Percentiles rank a stretch among this genome's conserved stretches.
phyloP scores from a whole-genome alignment of 2,888 invertebrate genomes.

The Taenaris catops region DNA sequence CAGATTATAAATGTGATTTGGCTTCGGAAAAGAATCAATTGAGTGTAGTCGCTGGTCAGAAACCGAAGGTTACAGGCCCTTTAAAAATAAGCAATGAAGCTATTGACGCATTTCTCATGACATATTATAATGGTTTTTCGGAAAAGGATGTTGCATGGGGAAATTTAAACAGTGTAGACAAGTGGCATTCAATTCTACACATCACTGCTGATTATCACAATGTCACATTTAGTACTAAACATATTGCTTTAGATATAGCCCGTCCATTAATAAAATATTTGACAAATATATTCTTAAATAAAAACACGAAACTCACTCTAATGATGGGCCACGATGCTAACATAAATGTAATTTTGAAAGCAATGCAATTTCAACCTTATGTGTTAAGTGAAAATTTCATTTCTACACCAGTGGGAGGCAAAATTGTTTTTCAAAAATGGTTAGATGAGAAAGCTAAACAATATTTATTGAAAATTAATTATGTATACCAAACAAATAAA shows the following conservation, averaged over 20 bases:
- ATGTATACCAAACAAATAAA: slow-evolving; percentile 50
- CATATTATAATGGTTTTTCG: slow-evolving; percentile 57
- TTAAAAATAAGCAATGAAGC: slow-evolving; percentile 57
- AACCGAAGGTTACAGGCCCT: slow-evolving; percentile 52
- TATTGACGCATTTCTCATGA: slow-evolving; percentile 62
- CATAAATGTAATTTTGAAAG: slow-evolving; percentile 48
- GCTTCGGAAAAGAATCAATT: slow-evolving; percentile 39
- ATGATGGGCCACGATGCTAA: slow-evolving; percentile 69
- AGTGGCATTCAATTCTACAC: slow-evolving; percentile 45
- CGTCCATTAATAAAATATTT: slow-evolving; percentile 47
- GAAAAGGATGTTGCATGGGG: slow-evolving; percentile 58
- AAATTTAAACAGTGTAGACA: slow-evolving; percentile 27
- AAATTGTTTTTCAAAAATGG: slow-evolving; percentile 65
- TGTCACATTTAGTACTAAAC: slow-evolving; percentile 51
- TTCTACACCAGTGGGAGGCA: slow-evolving; percentile 52
- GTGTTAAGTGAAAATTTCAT: slow-evolving; percentile 44
- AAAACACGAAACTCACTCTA: slow-evolving; percentile 38
- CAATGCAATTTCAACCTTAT: slow-evolving; percentile 44
- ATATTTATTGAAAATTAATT: slow-evolving; percentile 48
- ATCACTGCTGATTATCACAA: slow-evolving; percentile 51
- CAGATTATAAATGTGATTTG: slow-evolving; percentile 46
- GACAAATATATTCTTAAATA: slow-evolving; percentile 36
- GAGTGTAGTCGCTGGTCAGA: slow-evolving; percentile 35
- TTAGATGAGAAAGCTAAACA: slow-evolving; percentile 28
- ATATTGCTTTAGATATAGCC: slow-evolving; percentile 55